Conservation (phyloP, 1,140 invertebrate species). For the Papilio glaucus region DNA sequence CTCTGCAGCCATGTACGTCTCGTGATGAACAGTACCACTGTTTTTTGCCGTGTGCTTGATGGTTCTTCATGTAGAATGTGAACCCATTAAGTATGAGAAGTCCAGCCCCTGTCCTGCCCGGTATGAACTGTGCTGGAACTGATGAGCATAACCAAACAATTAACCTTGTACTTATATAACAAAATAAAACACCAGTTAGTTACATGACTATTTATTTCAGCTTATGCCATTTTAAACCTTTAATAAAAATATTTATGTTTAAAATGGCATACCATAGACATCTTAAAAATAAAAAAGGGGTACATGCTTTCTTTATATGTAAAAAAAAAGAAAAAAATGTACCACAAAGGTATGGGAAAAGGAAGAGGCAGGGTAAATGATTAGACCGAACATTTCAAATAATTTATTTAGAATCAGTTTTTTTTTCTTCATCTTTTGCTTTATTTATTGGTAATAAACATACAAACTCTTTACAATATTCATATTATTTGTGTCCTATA, state of each 20-base stretch:
- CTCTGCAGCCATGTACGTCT: constrained; percentile 73
- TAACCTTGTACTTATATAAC: constrained; percentile 51
- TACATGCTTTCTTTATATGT: constrained; percentile 31
- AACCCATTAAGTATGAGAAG: constrained; percentile 75
- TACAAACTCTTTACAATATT: constrained; percentile 31
- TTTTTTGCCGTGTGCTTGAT: constrained; percentile 76
- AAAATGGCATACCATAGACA: constrained; percentile 29
- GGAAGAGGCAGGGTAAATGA: constrained; percentile 63
- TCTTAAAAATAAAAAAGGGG: not conserved
- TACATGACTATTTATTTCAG: constrained; percentile 48
- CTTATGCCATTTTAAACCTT: constrained; percentile 26
- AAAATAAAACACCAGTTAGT: constrained; percentile 58
- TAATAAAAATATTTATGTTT: not conserved
- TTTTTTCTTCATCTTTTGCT: constrained; percentile 38
- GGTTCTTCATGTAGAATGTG: constrained; percentile 80
- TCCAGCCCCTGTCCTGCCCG: constrained; percentile 72
- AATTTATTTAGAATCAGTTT: constrained; percentile 46
- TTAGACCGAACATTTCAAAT: constrained; percentile 51
- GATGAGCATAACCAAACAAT: constrained; percentile 70
- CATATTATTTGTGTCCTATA: not conserved
- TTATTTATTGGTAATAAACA: constrained; percentile 52
- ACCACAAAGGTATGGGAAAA: constrained; percentile 38
- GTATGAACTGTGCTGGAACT: constrained; percentile 78
- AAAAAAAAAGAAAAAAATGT: constrained; percentile 36
- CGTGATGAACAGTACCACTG: constrained; percentile 79